A percentile compares a stretch with the other conserved stretches of the same genome.
Conservation (phyloP, 2,888 invertebrate species). For the Drosophila testacea region DNA sequence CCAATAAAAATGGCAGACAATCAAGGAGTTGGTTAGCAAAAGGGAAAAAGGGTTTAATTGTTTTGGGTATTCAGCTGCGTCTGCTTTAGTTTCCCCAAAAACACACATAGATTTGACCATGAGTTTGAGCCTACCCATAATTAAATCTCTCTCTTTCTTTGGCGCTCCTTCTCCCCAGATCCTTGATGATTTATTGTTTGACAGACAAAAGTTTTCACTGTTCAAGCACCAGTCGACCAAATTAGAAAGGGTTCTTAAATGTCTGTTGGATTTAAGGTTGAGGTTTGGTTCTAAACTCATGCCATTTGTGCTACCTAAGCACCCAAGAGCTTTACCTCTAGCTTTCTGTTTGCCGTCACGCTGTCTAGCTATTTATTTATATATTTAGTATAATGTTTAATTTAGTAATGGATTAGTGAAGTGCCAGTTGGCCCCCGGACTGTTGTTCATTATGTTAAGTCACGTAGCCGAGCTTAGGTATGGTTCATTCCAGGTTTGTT, state of each 20-base stretch:
- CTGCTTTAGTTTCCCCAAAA: conserved; percentile 23
- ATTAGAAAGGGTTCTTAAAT: conserved; percentile 73
- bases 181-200: conserved; percentile 79
- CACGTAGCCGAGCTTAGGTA: conserved; percentile 62
- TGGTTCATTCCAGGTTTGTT: not conserved
- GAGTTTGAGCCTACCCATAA: conserved; percentile 75
- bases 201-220: conserved; percentile 69
- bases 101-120: not conserved
- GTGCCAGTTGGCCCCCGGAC: conserved; percentile 38
- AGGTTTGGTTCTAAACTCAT: conserved; percentile 10
- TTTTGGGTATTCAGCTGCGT: conserved; percentile 67
- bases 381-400: conserved; percentile 82
- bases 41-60: conserved; percentile 77
- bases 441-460: conserved; percentile 75
- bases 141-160: conserved; percentile 59
- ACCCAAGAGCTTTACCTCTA: conserved; percentile 29
- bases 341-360: conserved; percentile 74
- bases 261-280: conserved; percentile 37
- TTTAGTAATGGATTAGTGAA: conserved; percentile 83
- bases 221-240: conserved; percentile 52
- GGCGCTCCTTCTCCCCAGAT: conserved; percentile 32
- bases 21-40: conserved; percentile 67
- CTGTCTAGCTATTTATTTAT: conserved; percentile 78
- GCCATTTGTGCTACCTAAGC: conserved; percentile 26
- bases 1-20: conserved; percentile 79